phyloP scores from a whole-genome alignment of 2,888 invertebrate species.

The Leptinotarsa peninsularis region DNA sequence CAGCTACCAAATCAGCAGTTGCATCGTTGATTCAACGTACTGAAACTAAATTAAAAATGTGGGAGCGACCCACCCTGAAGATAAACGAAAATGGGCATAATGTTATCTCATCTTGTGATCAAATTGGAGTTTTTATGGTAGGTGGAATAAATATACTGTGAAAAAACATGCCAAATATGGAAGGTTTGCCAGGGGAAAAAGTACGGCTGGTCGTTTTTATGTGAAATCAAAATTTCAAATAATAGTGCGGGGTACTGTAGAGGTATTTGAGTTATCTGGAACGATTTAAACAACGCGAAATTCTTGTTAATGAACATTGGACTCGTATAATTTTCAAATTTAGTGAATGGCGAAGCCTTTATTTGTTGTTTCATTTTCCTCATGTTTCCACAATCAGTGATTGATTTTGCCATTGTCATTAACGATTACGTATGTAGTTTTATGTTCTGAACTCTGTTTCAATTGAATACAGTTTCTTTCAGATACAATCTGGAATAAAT shows the following conservation, averaged over 20 bases:
- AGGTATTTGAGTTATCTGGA: neutral
- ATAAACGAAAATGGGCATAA: conserved; percentile 19
- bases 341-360: too few species aligned
- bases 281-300: neutral
- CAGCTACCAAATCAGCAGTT: conserved; percentile 36
- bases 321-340: neutral
- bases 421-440: too few species aligned
- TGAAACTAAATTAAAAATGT: conserved; percentile 33
- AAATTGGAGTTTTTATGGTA: conserved; percentile 16
- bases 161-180: conserved; percentile 7
- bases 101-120: conserved; percentile 20
- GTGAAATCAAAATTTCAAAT: conserved; percentile 8
- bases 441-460: too few species aligned
- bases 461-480: too few species aligned
- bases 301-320: neutral
- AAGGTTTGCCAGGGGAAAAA: neutral
- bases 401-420: too few species aligned
- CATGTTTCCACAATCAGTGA: too few species aligned
- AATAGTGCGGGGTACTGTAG: neutral
- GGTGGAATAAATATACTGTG: neutral
- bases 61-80: conserved; percentile 29
- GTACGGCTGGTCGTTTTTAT: neutral
- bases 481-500: too few species aligned
- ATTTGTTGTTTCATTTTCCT: too few species aligned
- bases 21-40: conserved; percentile 24